Base-by-base conservation (phyloP, 2,113 vertebrate species). In the Emberiza fucata region DNA sequence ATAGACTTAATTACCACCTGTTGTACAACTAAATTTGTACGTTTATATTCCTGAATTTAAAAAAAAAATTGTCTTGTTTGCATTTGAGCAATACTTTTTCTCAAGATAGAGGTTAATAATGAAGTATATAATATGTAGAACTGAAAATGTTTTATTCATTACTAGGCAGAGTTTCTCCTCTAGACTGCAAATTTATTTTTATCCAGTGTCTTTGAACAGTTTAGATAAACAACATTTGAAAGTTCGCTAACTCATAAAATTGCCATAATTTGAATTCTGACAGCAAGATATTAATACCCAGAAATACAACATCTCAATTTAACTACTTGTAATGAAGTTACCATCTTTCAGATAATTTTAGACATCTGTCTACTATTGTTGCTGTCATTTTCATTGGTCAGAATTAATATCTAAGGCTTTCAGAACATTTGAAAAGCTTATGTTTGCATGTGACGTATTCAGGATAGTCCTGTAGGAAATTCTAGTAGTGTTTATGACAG, bases 111-210 rank as follows among this genome's bases (percentile, higher is more conserved):
- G 13, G 63, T 86, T 93, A 89, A 92, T 92, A 65, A 87, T 89
- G 42, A 85, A 65, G 9, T 79, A 73, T 94, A 47, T 50, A 42
- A 66, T 70, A 61, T 28, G 39, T 61, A 69, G 54, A 89, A 39
- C 31, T 69, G 45, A 93, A 92, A 77, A 82, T 83, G n/a, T 76
- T 86, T 66, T 86, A 56, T 85, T 88, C 92, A 79, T 68, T 84
- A 64, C 25, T 37, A 56, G 59, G 48, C 39, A 56, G 61, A 86
- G 14, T 92, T 95, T 82, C 25, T 90, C 25, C 22, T 78, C 42
- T 44, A 47, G 47, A 37, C 33, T 93, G 33, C 71, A 92, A 92
- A 81, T 94, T 53, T 69, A 33, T 94, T 95, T 94, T 94, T 65
- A 51, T 82, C 15, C 40, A 61, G 5, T 66, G 22, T 91, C 48